Base-by-base conservation (phyloP, 2,888 invertebrate species). In the Sinopyrophorus schimmeli region DNA sequence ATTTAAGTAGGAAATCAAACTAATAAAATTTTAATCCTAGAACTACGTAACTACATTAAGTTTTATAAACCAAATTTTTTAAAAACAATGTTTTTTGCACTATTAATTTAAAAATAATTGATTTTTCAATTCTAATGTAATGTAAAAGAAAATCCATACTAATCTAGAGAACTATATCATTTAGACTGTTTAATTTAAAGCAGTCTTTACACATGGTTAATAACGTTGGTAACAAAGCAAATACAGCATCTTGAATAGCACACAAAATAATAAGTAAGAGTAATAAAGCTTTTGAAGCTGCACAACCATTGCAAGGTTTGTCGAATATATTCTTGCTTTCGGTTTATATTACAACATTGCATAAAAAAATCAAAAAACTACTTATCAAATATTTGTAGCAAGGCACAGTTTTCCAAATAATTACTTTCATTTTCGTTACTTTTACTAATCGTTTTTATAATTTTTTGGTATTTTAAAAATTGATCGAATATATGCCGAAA, bases 201-300 rank as follows among this genome's bases (percentile, higher is more conserved):
- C n/a, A n/a, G n/a, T n/a, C n/a, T n/a, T n/a, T n/a, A n/a, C n/a
- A n/a, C n/a, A n/a, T n/a, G n/a, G n/a, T n/a, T n/a, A n/a, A n/a
- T n/a, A n/a, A n/a, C n/a, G n/a, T n/a, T n/a, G n/a, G n/a, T n/a
- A n/a, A n/a, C n/a, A n/a, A 47, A 39, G 26, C 47, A 39, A 46
- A 47, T 47, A 47, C 39, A 47, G 47, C 47, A 47, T 47, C 47
- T 47, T 47, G 24, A 39, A 32, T 34, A 24, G 38, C 31, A 46
- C 24, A 26, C 21, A 10, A 28, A 37, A 38, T 46, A 31, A 31
- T 12, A 43, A 20, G 43, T 43, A 32, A 32, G 18, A 32, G 9
- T 32, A 43, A 21, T 43, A 34, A 35, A 35, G 35, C 35, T 35
- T 24, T 16, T 23, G 24, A 21, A 35, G 24, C 23, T 24, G 15